Evolutionary conservation across 2,888 invertebrate genomes (phyloP), one percentile per base, ranked within the genome.

Genomic region (Mystacides longicornis): DNA sequence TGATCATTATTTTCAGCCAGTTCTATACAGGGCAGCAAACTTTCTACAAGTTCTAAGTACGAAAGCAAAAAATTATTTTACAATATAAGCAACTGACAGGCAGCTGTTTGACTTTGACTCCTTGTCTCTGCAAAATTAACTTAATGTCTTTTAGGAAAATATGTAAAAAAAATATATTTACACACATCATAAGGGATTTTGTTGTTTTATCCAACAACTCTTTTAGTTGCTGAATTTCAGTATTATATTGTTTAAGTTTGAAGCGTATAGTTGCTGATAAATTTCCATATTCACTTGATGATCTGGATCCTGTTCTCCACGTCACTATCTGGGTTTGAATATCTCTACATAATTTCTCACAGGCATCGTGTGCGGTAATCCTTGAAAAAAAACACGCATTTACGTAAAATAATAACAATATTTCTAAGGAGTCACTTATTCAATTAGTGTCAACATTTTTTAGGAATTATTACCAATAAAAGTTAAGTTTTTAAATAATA

Each of bases 291-390:
- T 76, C 73, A 48, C 78, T 72, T 0, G 81, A 81, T 2, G 72
- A 69, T 64, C 73, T 75, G 23, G 73, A 67, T 60, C 79, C 73
- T 59, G 72, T 71, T 61, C 81, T 79, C 50, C 85, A 71, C 52
- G 74, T 66, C 1, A 78, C 77, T 7, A 86, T 65, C 64, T 81
- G 79, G 56, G 80, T 80, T 71, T 82, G 80, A 49, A 86, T 81
- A 62, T 83, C 80, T 47, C 81, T 73, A 63, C 78, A 79, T 20
- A 85, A 66, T 57, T 80, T 80, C 64, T 85, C 82, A 63, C 85
- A 85, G 1, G 82, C 79, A 63, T 85, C 84, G 67, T 81, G 78
- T 65, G 86, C 85, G 0, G 75, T 67, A 14, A 83, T 69, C 86
- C 85, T 85, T 18, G 23, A 51, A 56, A 19, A 7, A 43, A 7